Conservation (phyloP, 2,797 vertebrate genomes). For the Alectoris magna region DNA sequence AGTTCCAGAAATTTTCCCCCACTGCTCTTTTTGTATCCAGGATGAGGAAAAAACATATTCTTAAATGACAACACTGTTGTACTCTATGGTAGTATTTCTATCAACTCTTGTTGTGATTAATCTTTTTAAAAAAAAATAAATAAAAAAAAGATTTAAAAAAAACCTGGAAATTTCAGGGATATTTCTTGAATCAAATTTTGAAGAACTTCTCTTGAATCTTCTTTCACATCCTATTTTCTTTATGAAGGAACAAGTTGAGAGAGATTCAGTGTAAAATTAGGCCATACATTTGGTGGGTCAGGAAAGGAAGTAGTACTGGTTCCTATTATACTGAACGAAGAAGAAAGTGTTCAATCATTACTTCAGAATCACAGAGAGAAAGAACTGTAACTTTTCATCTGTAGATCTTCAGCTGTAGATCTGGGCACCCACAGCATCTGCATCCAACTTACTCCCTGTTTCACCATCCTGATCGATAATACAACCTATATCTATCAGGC, state of each 20-base stretch:
- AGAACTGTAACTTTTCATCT: background rate
- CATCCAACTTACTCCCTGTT: background rate
- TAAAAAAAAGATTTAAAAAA: background rate
- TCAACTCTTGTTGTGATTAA: background rate
- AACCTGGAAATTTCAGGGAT: background rate
- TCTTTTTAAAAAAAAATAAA: background rate
- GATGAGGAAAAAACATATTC: background rate
- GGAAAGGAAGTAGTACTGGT: background rate
- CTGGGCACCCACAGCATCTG: background rate
- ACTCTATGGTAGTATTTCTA: background rate
- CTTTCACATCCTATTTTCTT: background rate
- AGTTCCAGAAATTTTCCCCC: background rate
- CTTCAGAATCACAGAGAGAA: background rate
- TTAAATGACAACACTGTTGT: background rate
- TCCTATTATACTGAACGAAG: background rate
- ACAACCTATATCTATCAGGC: background rate
- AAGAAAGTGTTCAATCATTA: background rate
- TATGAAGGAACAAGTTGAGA: background rate
- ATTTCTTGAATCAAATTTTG: background rate
- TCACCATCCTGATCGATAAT: background rate
- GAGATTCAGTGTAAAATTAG: background rate
- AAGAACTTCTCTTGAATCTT: background rate
- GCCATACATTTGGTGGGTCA: rapidly evolving
- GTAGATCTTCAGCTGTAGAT: background rate
- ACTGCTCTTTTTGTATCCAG: background rate